Conservation (phyloP, 2,113 vertebrate species). For the Marmota flaviventris region DNA sequence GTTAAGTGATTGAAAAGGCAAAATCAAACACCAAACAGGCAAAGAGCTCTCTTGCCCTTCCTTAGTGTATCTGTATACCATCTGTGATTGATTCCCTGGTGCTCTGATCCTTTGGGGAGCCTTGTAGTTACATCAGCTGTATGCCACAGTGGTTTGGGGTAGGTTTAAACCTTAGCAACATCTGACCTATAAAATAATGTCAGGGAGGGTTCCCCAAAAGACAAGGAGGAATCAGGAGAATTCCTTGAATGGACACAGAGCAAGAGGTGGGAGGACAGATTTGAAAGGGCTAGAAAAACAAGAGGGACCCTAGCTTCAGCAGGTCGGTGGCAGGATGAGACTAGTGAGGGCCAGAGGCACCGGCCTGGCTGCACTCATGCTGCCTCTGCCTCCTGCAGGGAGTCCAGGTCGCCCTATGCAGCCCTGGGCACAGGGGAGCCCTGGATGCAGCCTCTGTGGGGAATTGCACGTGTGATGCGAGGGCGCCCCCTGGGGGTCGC, state of each 20-base stretch:
- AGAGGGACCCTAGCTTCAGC: background rate
- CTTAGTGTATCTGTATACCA: background rate
- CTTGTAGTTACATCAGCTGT: background rate
- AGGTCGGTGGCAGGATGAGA: background rate
- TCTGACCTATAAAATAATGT: background rate
- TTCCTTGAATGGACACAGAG: background rate
- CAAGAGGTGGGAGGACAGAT: background rate
- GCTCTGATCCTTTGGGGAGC: background rate
- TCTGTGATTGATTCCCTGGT: background rate
- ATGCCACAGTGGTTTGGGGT: background rate
- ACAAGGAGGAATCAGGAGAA: background rate
- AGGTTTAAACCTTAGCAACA: background rate
- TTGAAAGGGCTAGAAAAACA: background rate
- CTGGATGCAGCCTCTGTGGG: fast-evolving
- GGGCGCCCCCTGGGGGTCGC: constrained; percentile 58
- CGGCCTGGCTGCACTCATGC: no score
- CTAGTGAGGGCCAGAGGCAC: background rate
- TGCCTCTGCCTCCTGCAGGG: background rate
- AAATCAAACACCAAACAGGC: background rate
- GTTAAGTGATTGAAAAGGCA: background rate
- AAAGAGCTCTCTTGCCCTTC: background rate
- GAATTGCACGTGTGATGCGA: background rate
- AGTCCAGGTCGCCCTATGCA: fast-evolving
- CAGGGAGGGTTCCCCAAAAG: background rate
- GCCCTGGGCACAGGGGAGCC: background rate